Evolutionary conservation across 2,113 vertebrate species (phyloP).

Genomic region (Tringa solitaria): DNA sequence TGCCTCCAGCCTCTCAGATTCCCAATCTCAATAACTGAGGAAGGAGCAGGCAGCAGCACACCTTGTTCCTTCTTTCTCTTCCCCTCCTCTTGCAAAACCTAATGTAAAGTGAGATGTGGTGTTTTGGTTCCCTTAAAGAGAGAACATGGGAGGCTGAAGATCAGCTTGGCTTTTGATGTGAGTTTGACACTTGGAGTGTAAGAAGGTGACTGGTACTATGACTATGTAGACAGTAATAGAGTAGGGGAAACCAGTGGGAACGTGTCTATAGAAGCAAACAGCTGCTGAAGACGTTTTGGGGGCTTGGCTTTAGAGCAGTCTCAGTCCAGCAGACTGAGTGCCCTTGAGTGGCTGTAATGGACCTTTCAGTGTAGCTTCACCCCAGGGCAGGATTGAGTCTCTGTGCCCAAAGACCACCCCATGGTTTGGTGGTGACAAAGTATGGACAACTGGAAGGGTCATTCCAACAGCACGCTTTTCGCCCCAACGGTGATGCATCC

Average conservation of each 20-base stretch:
- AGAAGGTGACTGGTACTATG: background rate
- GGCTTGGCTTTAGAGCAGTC: background rate
- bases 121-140: background rate
- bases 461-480: background rate
- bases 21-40: background rate
- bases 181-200: background rate
- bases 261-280: background rate
- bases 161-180: background rate
- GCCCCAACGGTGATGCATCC: background rate
- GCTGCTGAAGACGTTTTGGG: background rate
- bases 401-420: background rate
- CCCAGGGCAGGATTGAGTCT: fast-evolving
- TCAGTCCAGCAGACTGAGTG: background rate
- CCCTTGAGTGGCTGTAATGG: background rate
- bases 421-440: background rate
- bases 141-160: background rate
- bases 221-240: background rate
- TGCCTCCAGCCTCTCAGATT: background rate
- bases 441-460: background rate
- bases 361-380: background rate
- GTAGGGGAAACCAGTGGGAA: background rate
- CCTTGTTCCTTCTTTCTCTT: background rate
- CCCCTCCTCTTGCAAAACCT: background rate
- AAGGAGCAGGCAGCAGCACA: background rate
- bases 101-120: background rate